Base-by-base conservation (phyloP, 2,113 vertebrate genomes). In the Phalacrocorax aristotelis region DNA sequence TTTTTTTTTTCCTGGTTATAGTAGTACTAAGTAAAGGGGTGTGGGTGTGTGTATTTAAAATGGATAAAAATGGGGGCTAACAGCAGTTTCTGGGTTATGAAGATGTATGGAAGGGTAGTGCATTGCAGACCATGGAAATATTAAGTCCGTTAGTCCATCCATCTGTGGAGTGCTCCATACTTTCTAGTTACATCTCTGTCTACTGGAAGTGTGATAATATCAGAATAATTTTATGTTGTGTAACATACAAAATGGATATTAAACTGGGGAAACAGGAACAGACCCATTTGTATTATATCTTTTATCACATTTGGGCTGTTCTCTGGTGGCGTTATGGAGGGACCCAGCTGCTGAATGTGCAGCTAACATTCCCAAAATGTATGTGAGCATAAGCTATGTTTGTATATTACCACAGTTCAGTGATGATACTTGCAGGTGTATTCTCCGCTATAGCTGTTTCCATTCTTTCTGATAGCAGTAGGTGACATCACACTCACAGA, bases 341-440 rank as follows among this genome's bases (percentile, higher is more conserved):
- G 29, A 48, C 14, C 0, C 0, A 70, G 5, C 3, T 2, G 2
- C 38, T 75, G 52, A 60, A 66, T 7, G 8, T 65, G 38, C 13
- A 71, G n/a, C 19, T 65, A 62, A 38, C 29, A 20, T 89, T 87
- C 48, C 66, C 22, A 52, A 1, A 42, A 40, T 13, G 4, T 81
- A 18, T 68, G 11, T 69, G 19, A 74, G 4, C 25, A 13, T 78
- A 71, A 68, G 3, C 4, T 52, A 0, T 22, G 17, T 76, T 91
- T 89, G 51, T 65, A 3, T 88, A 22, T 66, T 89, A 34, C 13
- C 25, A 11, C 48, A 57, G 23, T 51, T 80, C 29, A 57, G 11
- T 82, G 66, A 70, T 54, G 10, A 16, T 58, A 49, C 20, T 66
- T 81, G 27, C 6, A 71, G 64, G 42, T 51, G 3, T 49, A 30